Conservation (phyloP, 2,888 invertebrate genomes). For the Pecten maximus region DNA sequence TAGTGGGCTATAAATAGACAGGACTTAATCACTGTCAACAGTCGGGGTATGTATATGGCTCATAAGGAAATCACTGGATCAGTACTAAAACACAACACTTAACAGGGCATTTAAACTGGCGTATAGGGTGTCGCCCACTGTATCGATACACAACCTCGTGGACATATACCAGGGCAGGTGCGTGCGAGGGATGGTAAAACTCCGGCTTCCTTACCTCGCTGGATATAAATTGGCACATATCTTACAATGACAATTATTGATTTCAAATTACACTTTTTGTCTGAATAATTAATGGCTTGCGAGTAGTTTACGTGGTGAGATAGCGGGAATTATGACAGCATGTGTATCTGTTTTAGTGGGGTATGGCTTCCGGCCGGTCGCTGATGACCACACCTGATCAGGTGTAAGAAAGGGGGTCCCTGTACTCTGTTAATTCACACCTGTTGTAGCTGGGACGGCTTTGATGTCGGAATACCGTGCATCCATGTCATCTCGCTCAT, state of each 20-base stretch:
- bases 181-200: background rate
- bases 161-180: background rate
- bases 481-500: background rate
- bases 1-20: background rate
- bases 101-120: constrained; percentile 2
- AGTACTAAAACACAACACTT: background rate
- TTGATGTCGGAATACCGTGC: background rate
- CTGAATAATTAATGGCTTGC: background rate
- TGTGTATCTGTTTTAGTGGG: constrained; percentile 14
- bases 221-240: constrained; percentile 27
- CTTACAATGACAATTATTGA: constrained; percentile 27
- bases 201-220: background rate
- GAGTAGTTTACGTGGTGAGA: constrained; percentile 27
- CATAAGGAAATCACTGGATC: constrained; percentile 1
- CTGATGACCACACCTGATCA: constrained; percentile 13
- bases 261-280: constrained; percentile 29
- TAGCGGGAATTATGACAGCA: constrained; percentile 26
- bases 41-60: background rate
- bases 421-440: constrained; percentile 33
- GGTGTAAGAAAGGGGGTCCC: background rate
- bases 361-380: constrained; percentile 6
- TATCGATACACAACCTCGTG: background rate
- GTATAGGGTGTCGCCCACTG: background rate
- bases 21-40: background rate
- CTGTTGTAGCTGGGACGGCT: background rate